Evolutionary conservation across 1,140 invertebrate genomes (phyloP), one percentile per base, ranked within the genome.

Genomic region (Schlechtendalia chinensis): DNA sequence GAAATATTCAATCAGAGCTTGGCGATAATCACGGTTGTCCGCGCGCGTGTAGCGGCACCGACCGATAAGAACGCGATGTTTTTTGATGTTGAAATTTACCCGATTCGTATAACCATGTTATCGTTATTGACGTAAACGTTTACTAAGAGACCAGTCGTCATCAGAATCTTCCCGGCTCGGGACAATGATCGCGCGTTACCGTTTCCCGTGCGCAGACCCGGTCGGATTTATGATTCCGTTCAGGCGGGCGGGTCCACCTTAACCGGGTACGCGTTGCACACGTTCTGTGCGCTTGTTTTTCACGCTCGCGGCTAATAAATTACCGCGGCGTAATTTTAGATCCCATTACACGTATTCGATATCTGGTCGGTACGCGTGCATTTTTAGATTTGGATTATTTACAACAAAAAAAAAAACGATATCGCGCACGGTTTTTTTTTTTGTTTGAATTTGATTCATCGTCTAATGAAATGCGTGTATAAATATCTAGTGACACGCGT

Each of bases 301-400:
- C 22, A 53, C 16, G 24, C 19, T 12, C 24, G 12, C n/a, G 0
- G 10, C 5, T 72, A 54, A 72, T 72, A 72, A 72, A 72, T 72
- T 72, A 72, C 17, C 24, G 24, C 19, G 4, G 17, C 1, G 69
- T 54, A 72, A 72, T 72, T 72, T 72, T 72, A 72, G 69, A 72
- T 19, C 3, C 24, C 69, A 19, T 69, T 72, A 54, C 69, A 19
- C 69, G 27, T 72, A 29, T 72, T 53, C 50, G 50, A 72, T 72
- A 53, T 72, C 54, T 11, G 27, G 69, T 53, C 69, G 17, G 27
- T 53, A 54, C 50, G 69, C 19, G 67, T 14, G 27, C 47, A 27
- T 72, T 72, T 72, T 72, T 69, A 47, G 45, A 69, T 50, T 69
- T 69, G 67, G 67, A 69, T 50, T 24, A 69, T 69, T 27, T 27